Conservation (phyloP, 2,113 vertebrate species). For the Camelus bactrianus region DNA sequence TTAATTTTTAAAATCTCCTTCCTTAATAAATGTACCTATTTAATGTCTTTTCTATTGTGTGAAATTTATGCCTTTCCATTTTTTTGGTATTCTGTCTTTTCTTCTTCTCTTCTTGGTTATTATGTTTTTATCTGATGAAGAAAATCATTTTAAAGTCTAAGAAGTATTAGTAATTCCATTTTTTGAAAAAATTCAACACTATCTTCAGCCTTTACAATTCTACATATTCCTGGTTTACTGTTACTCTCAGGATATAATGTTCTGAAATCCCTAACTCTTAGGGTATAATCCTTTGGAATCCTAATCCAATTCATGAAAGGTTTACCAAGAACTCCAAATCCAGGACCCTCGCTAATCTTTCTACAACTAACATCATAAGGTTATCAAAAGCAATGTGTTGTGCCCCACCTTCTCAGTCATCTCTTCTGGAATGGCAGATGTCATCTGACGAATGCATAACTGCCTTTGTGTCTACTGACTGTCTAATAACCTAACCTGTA, state of each 20-base stretch:
- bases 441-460: background rate
- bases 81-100: background rate
- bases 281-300: background rate
- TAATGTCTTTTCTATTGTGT: background rate
- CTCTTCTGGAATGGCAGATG: background rate
- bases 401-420: background rate
- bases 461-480: background rate
- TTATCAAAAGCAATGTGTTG: background rate
- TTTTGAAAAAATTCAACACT: background rate
- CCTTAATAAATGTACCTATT: background rate
- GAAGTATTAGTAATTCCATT: background rate
- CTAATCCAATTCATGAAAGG: background rate
- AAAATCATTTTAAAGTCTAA: background rate
- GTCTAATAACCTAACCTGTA: background rate
- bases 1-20: background rate
- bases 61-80: rapidly evolving
- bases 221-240: background rate
- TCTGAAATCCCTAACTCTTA: background rate
- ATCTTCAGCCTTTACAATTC: background rate
- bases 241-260: background rate
- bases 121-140: background rate
- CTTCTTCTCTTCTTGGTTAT: background rate
- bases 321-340: background rate
- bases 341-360: background rate
- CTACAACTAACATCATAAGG: rapidly evolving